These are phyloP conservation scores for Incurvaria masculella DNA, from an alignment of 2,888 invertebrate genomes.

Conservation along the genomic window DNA sequence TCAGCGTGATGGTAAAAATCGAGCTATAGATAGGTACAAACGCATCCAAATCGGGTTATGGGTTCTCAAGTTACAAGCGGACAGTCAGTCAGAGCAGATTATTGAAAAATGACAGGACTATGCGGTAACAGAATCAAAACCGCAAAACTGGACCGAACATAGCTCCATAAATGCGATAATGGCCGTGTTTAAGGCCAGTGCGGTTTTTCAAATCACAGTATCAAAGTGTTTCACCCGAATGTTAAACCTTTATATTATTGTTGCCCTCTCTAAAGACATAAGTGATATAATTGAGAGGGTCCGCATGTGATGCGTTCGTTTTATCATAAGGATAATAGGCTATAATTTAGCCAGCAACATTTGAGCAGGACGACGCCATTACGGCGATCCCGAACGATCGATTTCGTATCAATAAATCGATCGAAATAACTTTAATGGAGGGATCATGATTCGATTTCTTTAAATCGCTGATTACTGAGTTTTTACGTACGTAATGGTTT, in stretches of 20 bases:
- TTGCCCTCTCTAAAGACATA: slow-evolving; percentile 53
- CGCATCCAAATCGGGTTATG: too few relatives aligned
- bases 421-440: slow-evolving; percentile 51
- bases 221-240: not conserved
- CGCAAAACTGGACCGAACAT: not conserved
- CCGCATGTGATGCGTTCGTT: slow-evolving; percentile 36
- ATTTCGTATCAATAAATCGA: slow-evolving; percentile 56
- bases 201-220: not conserved
- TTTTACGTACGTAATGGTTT: slow-evolving; percentile 11
- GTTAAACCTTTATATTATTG: not conserved
- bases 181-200: not conserved
- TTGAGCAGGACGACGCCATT: slow-evolving; percentile 41
- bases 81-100: too few relatives aligned
- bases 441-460: slow-evolving; percentile 54
- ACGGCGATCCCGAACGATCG: slow-evolving; percentile 23
- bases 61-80: too few relatives aligned
- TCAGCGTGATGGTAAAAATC: too few relatives aligned
- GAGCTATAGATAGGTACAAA: too few relatives aligned
- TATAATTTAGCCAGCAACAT: slow-evolving; percentile 50
- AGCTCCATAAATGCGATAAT: not conserved
- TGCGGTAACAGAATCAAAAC: not conserved
- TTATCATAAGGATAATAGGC: slow-evolving; percentile 55
- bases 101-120: too few relatives aligned
- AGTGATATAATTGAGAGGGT: slow-evolving; percentile 53
- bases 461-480: slow-evolving; percentile 53